Conservation (phyloP, 2,888 invertebrate genomes). For the Bhutanitis thaidina region DNA sequence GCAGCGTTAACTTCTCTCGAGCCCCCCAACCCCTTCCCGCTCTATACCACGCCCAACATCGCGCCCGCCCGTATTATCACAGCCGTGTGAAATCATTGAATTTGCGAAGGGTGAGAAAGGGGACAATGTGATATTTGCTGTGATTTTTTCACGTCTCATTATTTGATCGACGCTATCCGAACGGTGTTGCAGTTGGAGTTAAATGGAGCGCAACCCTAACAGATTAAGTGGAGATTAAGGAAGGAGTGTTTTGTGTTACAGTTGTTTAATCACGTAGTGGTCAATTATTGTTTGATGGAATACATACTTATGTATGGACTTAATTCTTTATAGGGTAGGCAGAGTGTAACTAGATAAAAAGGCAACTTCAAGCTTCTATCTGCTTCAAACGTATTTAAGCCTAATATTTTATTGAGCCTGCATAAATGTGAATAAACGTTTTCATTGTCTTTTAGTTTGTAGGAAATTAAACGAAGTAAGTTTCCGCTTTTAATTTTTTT, state of each 20-base stretch:
- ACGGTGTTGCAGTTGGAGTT: conserved; percentile 47
- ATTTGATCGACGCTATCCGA: conserved; percentile 45
- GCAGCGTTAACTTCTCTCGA: conserved; percentile 29
- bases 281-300: conserved; percentile 19
- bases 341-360: no score
- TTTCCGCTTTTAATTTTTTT: conserved; percentile 6
- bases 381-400: no score
- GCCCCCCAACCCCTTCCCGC: conserved; percentile 27
- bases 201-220: conserved; percentile 58
- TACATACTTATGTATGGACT: not conserved
- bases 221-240: conserved; percentile 61
- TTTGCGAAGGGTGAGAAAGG: conserved; percentile 50
- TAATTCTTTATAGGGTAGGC: not conserved
- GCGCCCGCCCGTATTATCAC: conserved; percentile 47
- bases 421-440: no score
- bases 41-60: conserved; percentile 58
- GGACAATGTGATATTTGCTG: conserved; percentile 61
- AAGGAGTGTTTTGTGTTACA: conserved; percentile 49
- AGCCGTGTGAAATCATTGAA: conserved; percentile 65
- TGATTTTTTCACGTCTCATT: conserved; percentile 63
- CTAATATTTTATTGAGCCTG: no score
- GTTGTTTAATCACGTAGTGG: conserved; percentile 25
- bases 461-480: no score
- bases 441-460: no score
- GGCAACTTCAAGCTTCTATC: no score